Conservation (phyloP, 2,888 invertebrate species). For the Phrixothrix hirtus region DNA sequence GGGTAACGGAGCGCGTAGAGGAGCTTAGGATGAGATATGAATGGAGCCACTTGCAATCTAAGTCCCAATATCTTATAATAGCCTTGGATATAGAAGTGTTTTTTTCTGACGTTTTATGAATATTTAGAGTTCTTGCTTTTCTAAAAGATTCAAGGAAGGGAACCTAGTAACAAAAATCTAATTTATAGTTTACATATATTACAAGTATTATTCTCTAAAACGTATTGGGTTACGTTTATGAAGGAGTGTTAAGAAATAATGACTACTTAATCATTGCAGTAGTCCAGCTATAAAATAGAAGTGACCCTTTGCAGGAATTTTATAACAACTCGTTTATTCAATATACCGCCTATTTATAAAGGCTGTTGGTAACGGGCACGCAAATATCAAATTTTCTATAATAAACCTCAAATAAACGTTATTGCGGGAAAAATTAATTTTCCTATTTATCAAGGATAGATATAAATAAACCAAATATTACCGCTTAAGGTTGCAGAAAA, state of each 20-base stretch:
- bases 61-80: conserved; percentile 48
- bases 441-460: conserved; percentile 24
- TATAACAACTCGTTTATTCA: conserved; percentile 29
- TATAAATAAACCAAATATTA: no score
- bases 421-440: conserved; percentile 20
- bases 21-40: conserved; percentile 42
- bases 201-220: no score
- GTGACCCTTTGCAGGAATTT: conserved; percentile 35
- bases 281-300: conserved; percentile 29
- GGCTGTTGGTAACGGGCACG: conserved; percentile 31
- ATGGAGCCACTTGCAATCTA: conserved; percentile 39
- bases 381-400: conserved; percentile 40
- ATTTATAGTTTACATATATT: no score
- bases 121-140: conserved; percentile 37
- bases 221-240: no score
- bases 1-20: conserved; percentile 46
- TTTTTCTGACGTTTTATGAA: conserved; percentile 42
- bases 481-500: no score
- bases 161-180: no score
- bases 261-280: conserved; percentile 33
- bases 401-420: conserved; percentile 33
- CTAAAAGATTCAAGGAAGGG: conserved; percentile 17
- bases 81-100: conserved; percentile 36
- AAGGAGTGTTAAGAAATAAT: no score
- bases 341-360: conserved; percentile 23